Base-by-base conservation (phyloP, 2,888 invertebrate genomes). In the Oxytorus armatus region DNA sequence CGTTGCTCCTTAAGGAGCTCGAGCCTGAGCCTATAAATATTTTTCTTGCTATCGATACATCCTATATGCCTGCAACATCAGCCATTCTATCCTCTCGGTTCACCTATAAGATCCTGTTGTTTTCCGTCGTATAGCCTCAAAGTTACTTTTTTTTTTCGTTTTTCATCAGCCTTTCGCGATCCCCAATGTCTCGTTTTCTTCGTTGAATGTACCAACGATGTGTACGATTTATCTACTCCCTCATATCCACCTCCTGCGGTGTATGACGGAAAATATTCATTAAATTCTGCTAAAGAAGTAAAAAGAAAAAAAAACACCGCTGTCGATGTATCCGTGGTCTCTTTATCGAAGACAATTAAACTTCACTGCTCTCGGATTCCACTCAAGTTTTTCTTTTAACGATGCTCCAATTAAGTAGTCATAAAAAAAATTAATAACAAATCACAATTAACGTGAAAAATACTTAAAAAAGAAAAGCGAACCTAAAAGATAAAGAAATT, bases 31-130 rank as follows among this genome's bases (percentile, higher is more conserved):
- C 76, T 80, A 72, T 79, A 76, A 79, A 79, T 49, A 81, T 82
- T 82, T 80, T 82, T 82, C 80, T 78, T 81, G 75, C 80, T 76
- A 81, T 82, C 80, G 82, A 78, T 80, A n/a, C n/a, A 66, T 61
- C 66, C 77, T 42, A 61, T 78, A 51, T 69, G 47, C 57, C 66
- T 53, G 29, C 33, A 23, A 21, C 21, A 47, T 21, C 55, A 18
- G 14, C 33, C 70, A 49, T 65, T 47, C 69, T 72, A 77, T 75
- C 39, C 51, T 4, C 42, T 42, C 4, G 18, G n/a, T 53, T 61
- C n/a, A 39, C 21, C 47, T 65, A 36, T 51, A 63, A 65, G 42
- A 57, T 59, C 55, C 29, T 59, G n/a, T 55, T 55, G 29, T 63
- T 79, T 69, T 74, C 69, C 29, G 23, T 1, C 65, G 29, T 42